phyloP scores from a whole-genome alignment of 2,797 vertebrate species.

The Limnodromus scolopaceus region DNA sequence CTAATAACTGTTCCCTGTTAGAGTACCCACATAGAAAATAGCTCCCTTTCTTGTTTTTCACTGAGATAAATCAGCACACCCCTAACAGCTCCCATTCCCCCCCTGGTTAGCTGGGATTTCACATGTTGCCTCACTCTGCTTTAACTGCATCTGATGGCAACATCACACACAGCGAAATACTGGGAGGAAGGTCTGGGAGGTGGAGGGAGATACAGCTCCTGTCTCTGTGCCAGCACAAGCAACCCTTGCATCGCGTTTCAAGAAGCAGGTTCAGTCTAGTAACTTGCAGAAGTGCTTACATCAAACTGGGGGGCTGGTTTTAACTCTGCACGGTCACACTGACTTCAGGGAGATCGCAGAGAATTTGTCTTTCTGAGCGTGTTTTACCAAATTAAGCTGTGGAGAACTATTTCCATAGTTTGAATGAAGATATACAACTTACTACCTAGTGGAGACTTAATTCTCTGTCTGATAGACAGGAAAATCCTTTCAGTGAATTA shows the following conservation, averaged over 20 bases:
- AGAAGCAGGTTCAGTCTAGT: background rate
- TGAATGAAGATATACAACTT: conserved; percentile 49
- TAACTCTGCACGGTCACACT: background rate
- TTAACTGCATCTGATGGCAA: fast-evolving
- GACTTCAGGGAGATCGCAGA: background rate
- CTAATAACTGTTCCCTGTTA: background rate
- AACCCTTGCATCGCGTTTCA: background rate
- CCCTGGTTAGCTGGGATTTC: background rate
- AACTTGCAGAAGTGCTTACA: background rate
- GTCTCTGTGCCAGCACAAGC: background rate
- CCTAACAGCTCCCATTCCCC: background rate
- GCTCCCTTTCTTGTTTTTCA: background rate
- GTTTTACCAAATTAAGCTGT: conserved; percentile 46
- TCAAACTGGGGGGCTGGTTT: background rate
- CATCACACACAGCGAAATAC: background rate
- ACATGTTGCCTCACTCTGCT: background rate
- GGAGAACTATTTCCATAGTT: conserved; percentile 30
- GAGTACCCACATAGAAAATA: background rate
- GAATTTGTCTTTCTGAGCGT: background rate
- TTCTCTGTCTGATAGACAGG: conserved; percentile 60
- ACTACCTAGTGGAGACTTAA: conserved; percentile 58
- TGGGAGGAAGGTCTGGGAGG: background rate
- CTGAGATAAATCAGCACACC: background rate
- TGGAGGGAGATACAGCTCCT: background rate
- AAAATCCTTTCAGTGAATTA: conserved; percentile 63